phyloP scores from a whole-genome alignment of 1,140 invertebrate genomes.

The Hestina assimilis region DNA sequence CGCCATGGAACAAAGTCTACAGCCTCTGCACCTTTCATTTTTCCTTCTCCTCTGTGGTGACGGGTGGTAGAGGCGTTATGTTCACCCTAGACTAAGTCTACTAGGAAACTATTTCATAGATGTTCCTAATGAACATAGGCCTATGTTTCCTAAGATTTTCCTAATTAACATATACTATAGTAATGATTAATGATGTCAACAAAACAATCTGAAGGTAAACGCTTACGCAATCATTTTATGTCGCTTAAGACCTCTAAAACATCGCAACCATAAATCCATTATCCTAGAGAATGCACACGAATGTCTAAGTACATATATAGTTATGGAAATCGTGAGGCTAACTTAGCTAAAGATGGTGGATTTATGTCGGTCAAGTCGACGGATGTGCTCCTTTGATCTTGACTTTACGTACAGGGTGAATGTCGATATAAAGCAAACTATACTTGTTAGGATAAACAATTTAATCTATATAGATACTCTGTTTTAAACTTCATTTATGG shows the following conservation, averaged over 20 bases:
- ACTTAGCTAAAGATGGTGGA: conserved; percentile 18
- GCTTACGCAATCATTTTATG: neutral
- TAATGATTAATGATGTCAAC: neutral
- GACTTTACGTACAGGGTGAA: conserved; percentile 44
- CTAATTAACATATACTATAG: no score
- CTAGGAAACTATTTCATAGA: no score
- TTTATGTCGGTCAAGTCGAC: conserved; percentile 56
- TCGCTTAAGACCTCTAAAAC: conserved; percentile 9
- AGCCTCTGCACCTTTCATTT: no score
- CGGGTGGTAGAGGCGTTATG: no score
- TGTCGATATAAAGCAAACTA: conserved; percentile 19
- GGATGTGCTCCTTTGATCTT: conserved; percentile 52
- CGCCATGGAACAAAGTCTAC: no score
- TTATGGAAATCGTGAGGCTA: conserved; percentile 1
- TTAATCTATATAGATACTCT: no score
- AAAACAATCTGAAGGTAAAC: neutral
- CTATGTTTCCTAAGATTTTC: no score
- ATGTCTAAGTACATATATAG: conserved; percentile 8
- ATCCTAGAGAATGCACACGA: conserved; percentile 1
- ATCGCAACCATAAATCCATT: conserved; percentile 7
- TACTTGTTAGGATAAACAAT: neutral
- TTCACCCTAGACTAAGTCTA: no score
- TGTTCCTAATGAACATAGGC: no score
- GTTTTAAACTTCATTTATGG: no score
- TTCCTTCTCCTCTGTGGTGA: no score